Percentiles rank a stretch among this genome's conserved stretches.
These are phyloP conservation scores for Zeus faber DNA, from an alignment of 2,113 vertebrate genomes.

Conservation along the genomic window DNA sequence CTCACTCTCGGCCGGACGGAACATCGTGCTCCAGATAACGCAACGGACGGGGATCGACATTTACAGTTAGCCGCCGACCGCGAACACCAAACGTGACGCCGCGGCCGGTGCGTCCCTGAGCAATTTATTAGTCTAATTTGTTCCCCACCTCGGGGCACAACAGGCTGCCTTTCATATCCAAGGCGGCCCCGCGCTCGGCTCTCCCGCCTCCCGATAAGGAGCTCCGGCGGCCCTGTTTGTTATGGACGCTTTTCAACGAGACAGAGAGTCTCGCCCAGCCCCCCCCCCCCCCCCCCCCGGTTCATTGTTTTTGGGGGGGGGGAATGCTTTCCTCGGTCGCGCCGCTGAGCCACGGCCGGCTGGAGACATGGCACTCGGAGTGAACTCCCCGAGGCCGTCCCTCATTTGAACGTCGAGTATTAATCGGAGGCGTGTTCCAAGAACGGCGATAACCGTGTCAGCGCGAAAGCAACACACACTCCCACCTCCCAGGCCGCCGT, in stretches of 20 bases:
- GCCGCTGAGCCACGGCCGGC: too few species aligned
- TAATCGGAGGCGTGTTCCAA: constrained; percentile 27
- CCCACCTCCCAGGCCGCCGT: constrained; percentile 34
- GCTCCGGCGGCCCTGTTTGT: constrained; percentile 3
- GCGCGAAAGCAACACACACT: constrained; percentile 14
- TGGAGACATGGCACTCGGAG: constrained; percentile 15
- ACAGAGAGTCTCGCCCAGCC: background rate
- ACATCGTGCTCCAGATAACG: too few species aligned
- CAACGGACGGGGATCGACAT: too few species aligned
- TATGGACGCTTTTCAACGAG: background rate
- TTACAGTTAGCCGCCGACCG: too few species aligned
- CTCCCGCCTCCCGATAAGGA: constrained; percentile 14
- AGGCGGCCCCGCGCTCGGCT: background rate
- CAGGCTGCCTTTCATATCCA: constrained; percentile 40
- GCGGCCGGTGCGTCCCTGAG: constrained; percentile 47
- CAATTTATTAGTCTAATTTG: constrained; percentile 54
- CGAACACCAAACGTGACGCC: constrained; percentile 20
- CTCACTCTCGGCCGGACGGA: too few species aligned
- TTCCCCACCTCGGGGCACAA: constrained; percentile 33
- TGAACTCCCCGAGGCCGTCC: constrained; percentile 1
- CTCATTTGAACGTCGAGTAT: constrained; percentile 11
- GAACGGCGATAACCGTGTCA: constrained; percentile 27
- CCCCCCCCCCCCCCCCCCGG: background rate
- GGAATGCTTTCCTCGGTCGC: too few species aligned
- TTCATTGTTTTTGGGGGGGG: background rate